Base-by-base conservation (phyloP, 35 echinoderm and acorn worm species). In the Lytechinus variegatus region DNA sequence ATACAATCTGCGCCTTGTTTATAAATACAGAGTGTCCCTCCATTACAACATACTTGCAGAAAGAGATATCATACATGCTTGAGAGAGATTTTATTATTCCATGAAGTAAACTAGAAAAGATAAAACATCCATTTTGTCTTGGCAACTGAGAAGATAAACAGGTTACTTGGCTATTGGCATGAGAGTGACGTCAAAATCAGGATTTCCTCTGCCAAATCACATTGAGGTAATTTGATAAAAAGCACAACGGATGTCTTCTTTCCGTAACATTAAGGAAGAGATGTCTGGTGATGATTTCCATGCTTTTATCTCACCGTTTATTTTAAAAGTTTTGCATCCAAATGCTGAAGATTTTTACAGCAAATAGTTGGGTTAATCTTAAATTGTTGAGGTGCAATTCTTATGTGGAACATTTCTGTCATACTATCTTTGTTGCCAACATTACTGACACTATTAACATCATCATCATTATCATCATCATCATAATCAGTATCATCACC, bases 141-240 rank as follows among this genome's bases (percentile, higher is more conserved):
- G 66, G 66, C 66, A 79, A 79, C 66, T 79, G 66, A 79, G n/a
- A n/a, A 19, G 66, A 79, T 79, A 24, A 79, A 79, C 8, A 79
- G 16, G 52, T 52, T 90, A 21, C 52, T 52, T 90, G 88, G 88
- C 88, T 16, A 27, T 13, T 44, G 88, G 29, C 88, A 90, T 52
- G 3, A 29, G 24, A 10, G 88, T 90, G 88, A 90, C 88, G 88
- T 90, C 88, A 90, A 90, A 90, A 90, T 90, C 88, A 54, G 88
- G 88, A 90, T 90, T 90, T 90, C 88, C 88, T 90, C 88, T 54
- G 88, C 88, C 88, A 90, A 90, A 90, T 54, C 52, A 44, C 28
- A 90, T 90, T 90, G 33, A 13, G 16, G 28, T 44, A 90, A 90
- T 90, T 90, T 90, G 88, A 90, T 90, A 90, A 90, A 90, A 54